Conservation (phyloP, 2,888 invertebrate genomes). For the Lingula anatina region DNA sequence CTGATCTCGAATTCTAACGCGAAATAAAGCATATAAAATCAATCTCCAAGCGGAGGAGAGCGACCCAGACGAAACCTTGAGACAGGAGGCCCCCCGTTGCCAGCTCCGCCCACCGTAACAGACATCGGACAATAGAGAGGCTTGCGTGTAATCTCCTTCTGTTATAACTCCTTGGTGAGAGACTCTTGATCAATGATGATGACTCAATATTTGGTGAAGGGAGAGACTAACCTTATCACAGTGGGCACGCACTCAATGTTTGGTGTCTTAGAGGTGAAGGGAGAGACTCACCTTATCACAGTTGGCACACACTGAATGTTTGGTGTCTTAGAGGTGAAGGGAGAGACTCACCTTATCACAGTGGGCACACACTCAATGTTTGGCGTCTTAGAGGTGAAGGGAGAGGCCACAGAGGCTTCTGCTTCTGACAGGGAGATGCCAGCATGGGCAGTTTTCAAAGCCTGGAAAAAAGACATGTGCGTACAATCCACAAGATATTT, state of each 20-base stretch:
- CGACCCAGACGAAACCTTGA: no score
- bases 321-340: slow-evolving; percentile 54
- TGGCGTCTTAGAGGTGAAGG: slow-evolving; percentile 56
- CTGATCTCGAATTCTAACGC: no score
- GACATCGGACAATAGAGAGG: no score
- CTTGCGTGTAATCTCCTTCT: no score
- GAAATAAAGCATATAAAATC: no score
- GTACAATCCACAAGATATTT: no score
- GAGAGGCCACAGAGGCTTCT: slow-evolving; percentile 60
- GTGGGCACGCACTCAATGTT: slow-evolving; percentile 10
- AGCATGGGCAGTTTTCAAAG: slow-evolving; percentile 54
- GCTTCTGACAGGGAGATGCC: slow-evolving; percentile 57
- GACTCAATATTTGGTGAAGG: no score
- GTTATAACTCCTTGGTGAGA: no score
- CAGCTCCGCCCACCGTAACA: no score
- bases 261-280: neutral
- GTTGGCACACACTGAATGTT: slow-evolving; percentile 9
- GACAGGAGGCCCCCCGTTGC: no score
- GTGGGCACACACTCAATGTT: slow-evolving; percentile 51
- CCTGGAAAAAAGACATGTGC: slow-evolving; percentile 21
- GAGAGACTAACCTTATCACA: slow-evolving; percentile 11
- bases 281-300: slow-evolving; percentile 7
- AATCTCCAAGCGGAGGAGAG: no score
- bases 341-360: slow-evolving; percentile 53
- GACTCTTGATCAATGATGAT: no score